A percentile compares a stretch with the other conserved stretches of the same genome.
These are phyloP conservation scores for Holcopasites calliopsidis DNA, from an alignment of 1,140 invertebrate species.

Conservation along the genomic window DNA sequence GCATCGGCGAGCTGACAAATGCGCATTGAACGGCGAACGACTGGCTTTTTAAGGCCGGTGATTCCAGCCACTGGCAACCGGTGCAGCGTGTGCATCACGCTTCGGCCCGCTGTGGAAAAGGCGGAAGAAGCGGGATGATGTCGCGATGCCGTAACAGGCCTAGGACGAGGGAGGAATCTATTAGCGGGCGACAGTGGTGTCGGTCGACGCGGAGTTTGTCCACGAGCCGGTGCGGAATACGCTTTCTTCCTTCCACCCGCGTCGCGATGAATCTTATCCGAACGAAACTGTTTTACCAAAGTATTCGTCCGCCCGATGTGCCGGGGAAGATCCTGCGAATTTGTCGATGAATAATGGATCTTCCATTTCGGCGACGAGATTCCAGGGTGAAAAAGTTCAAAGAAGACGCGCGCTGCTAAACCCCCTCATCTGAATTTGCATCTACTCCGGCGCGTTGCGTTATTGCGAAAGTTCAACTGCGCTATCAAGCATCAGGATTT, in stretches of 20 bases:
- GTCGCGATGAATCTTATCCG: constrained; percentile 24
- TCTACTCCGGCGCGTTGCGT: no score
- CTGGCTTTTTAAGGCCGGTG: constrained; percentile 26
- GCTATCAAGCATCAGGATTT: no score
- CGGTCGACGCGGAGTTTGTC: constrained; percentile 36
- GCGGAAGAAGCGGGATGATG: neutral
- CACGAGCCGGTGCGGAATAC: constrained; percentile 43
- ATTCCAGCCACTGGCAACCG: constrained; percentile 1
- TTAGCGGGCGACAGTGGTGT: constrained; percentile 35
- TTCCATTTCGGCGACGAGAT: constrained; percentile 40
- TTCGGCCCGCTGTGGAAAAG: neutral
- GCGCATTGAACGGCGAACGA: constrained; percentile 16
- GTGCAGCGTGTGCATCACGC: neutral
- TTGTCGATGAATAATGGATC: constrained; percentile 55
- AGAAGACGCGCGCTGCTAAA: constrained; percentile 43
- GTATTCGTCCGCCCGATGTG: constrained; percentile 42
- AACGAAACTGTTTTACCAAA: constrained; percentile 60
- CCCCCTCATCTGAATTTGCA: constrained; percentile 11
- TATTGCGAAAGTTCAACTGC: no score
- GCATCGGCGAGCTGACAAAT: constrained; percentile 30
- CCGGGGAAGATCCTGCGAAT: constrained; percentile 32
- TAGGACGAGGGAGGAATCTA: constrained; percentile 58
- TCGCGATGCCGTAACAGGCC: constrained; percentile 2
- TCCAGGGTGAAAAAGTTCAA: constrained; percentile 25
- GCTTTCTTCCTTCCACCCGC: constrained; percentile 7